Conservation (phyloP, 2,888 invertebrate species). For the Tuta absoluta region DNA sequence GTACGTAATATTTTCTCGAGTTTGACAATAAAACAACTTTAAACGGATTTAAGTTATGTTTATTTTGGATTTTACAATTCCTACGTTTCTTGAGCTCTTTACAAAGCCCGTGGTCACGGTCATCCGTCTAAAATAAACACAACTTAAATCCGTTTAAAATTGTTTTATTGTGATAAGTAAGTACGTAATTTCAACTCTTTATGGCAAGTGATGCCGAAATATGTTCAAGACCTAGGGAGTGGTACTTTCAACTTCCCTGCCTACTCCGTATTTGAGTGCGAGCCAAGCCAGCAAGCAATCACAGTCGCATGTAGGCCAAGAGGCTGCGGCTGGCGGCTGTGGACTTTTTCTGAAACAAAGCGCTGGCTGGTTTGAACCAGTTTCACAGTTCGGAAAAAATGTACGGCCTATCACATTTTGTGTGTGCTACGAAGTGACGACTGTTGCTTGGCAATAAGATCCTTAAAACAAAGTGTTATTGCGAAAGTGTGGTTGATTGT, state of each 20-base stretch:
- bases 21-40: no score
- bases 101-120: no score
- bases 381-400: slow-evolving; percentile 12
- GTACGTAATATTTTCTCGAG: no score
- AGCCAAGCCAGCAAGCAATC: slow-evolving; percentile 68
- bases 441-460: not conserved
- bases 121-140: no score
- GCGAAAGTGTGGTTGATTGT: not conserved
- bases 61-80: no score
- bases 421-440: not conserved
- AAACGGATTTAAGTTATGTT: no score
- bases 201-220: not conserved
- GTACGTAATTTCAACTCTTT: no score
- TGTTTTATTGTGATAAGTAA: no score
- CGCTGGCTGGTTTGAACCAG: slow-evolving; percentile 25
- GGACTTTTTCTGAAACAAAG: slow-evolving; percentile 42
- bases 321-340: slow-evolving; percentile 58
- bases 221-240: no score
- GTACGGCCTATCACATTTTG: not conserved
- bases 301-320: slow-evolving; percentile 73
- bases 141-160: no score
- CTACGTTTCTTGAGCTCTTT: no score
- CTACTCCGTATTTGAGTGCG: slow-evolving; percentile 59
- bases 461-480: not conserved
- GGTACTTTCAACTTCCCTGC: slow-evolving; percentile 28